These are phyloP conservation scores for Steinernema scapterisci DNA, from an alignment of 2,888 invertebrate genomes.

Conservation along the genomic window DNA sequence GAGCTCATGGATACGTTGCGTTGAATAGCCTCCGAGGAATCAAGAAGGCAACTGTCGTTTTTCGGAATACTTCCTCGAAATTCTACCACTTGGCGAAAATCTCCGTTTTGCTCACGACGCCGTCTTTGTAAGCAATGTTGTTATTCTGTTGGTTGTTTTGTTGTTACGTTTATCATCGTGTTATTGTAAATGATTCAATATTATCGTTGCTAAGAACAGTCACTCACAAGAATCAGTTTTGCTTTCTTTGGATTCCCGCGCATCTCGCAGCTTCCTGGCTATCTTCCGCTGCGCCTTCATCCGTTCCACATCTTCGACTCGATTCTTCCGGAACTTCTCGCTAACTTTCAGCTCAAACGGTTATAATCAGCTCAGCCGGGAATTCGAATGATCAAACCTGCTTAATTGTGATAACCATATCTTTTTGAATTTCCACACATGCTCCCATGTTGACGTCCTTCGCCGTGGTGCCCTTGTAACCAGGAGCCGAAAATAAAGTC, in stretches of 20 bases:
- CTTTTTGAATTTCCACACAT: conserved; percentile 40
- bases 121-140: not conserved
- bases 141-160: not conserved
- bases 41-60: conserved; percentile 37
- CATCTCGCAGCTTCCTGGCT: not conserved
- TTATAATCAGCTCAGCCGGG: not conserved
- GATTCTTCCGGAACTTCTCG: conserved; percentile 46
- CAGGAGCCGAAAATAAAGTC: conserved; percentile 53
- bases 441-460: conserved; percentile 51
- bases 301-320: conserved; percentile 43
- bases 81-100: conserved; percentile 55
- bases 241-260: not conserved
- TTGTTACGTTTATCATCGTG: not conserved
- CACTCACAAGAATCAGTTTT: conserved; percentile 19
- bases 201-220: no score
- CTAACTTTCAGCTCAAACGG: conserved; percentile 44
- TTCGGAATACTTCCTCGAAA: conserved; percentile 53
- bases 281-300: conserved; percentile 34
- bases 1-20: conserved; percentile 48
- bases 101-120: conserved; percentile 34
- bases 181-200: no score
- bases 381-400: conserved; percentile 19
- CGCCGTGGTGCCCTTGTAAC: conserved; percentile 44
- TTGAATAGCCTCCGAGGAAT: conserved; percentile 38
- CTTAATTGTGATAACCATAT: conserved; percentile 43